A percentile compares a stretch with the other conserved stretches of the same genome.
Evolutionary conservation across 2,797 vertebrate species (phyloP).

Genomic region (Muscicapa striata): DNA sequence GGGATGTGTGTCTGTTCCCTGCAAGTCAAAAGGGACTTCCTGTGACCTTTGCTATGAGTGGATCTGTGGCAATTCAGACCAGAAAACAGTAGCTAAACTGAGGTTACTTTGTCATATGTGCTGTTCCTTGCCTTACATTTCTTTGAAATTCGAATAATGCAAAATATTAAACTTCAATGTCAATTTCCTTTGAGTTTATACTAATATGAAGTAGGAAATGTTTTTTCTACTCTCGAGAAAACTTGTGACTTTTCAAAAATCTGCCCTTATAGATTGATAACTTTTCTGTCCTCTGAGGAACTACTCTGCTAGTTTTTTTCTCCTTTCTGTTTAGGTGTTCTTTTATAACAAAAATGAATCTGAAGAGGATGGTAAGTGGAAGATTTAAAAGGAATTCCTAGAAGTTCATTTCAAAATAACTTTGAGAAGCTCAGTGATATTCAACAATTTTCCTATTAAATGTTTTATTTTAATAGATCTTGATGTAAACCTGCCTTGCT

Average conservation of each 20-base stretch:
- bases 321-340: neutral
- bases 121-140: neutral
- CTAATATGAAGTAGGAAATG: neutral
- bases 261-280: neutral
- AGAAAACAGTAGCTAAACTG: neutral
- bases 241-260: neutral
- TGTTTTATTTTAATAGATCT: neutral
- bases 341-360: neutral
- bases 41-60: fast-evolving
- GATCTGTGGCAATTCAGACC: neutral
- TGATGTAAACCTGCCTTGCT: neutral
- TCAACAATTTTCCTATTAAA: neutral
- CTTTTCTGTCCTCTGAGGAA: neutral
- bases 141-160: neutral
- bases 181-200: neutral
- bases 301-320: neutral
- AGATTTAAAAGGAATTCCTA: neutral
- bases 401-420: neutral
- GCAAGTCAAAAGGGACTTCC: neutral
- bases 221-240: neutral
- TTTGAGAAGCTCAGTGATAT: neutral
- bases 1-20: neutral
- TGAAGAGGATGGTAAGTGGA: neutral
- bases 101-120: neutral
- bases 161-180: neutral